phyloP scores from a whole-genome alignment of 2,113 vertebrate species.

The Lethenteron reissneri region DNA sequence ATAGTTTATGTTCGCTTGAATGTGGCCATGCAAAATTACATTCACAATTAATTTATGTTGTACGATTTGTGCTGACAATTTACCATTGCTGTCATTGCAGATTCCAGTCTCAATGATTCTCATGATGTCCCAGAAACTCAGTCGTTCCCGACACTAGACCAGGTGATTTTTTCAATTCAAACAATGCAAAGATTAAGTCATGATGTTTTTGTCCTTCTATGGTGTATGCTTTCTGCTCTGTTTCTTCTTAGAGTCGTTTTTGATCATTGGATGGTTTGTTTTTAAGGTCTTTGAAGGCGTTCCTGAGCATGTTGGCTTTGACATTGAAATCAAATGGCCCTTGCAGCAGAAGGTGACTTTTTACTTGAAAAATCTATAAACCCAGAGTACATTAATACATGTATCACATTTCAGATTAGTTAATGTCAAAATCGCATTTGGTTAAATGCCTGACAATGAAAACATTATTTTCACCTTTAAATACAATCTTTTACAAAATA shows the following conservation, averaged over 20 bases:
- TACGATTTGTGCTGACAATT: conserved; percentile 20
- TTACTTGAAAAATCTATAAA: background rate
- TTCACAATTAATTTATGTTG: background rate
- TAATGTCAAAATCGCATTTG: too few relatives aligned
- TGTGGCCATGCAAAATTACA: too few relatives aligned
- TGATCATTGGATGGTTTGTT: background rate
- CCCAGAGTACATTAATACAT: background rate
- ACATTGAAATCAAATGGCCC: conserved; percentile 97
- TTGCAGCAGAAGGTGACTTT: conserved; percentile 46
- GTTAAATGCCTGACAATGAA: too few relatives aligned
- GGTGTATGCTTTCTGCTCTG: too few relatives aligned
- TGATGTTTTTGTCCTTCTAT: too few relatives aligned
- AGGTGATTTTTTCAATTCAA: conserved; percentile 25
- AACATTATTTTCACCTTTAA: too few relatives aligned
- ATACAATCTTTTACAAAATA: background rate
- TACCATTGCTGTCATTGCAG: conserved; percentile 15
- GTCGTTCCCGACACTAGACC: conserved; percentile 79
- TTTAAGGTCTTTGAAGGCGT: conserved; percentile 58
- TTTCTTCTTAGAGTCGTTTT: background rate
- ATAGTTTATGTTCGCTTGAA: too few relatives aligned
- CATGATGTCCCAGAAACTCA: conserved; percentile 69
- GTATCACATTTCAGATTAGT: too few relatives aligned
- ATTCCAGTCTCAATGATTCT: conserved; percentile 27
- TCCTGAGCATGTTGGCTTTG: conserved; percentile 68
- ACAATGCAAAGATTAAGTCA: background rate